These are phyloP conservation scores for Folsomia manolachei DNA, from an alignment of 2,888 invertebrate genomes.

Conservation along the genomic window DNA sequence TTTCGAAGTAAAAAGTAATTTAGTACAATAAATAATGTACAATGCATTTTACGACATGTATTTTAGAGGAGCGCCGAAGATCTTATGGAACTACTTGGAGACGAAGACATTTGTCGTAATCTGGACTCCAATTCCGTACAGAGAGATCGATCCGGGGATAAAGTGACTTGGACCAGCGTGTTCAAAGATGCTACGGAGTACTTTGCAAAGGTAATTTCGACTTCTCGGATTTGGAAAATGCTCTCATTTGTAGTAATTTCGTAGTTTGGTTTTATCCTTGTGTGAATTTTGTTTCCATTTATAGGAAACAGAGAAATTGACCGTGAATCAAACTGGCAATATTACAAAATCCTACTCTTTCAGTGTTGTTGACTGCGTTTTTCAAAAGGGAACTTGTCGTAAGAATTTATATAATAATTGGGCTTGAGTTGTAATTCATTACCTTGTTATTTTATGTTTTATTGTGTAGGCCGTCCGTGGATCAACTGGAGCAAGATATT, in stretches of 20 bases:
- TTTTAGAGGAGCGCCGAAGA: conserved; percentile 17
- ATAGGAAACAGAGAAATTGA: conserved; percentile 34
- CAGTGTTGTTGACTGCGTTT: conserved; percentile 23
- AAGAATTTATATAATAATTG: too few relatives aligned
- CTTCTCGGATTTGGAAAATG: too few relatives aligned
- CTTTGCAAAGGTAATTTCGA: conserved; percentile 33
- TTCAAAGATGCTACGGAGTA: conserved; percentile 32
- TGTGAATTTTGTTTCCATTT: neutral
- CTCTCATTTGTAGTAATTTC: too few relatives aligned
- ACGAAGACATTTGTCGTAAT: conserved; percentile 18
- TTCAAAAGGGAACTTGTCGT: conserved; percentile 28
- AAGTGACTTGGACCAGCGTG: conserved; percentile 31
- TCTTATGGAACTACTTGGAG: conserved; percentile 14
- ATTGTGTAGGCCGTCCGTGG: conserved; percentile 25
- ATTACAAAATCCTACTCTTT: conserved; percentile 15
- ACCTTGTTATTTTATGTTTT: neutral
- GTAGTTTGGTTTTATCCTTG: neutral
- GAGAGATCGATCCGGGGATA: conserved; percentile 19
- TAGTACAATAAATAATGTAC: too few relatives aligned
- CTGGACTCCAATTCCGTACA: conserved; percentile 33
- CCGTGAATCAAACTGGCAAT: conserved; percentile 1
- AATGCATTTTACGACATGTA: too few relatives aligned
- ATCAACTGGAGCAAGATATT: conserved; percentile 24
- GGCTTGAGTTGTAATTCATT: too few relatives aligned
- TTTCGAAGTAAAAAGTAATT: neutral